Conservation (phyloP, 2,113 vertebrate species). For the Gopherus flavomarginatus region DNA sequence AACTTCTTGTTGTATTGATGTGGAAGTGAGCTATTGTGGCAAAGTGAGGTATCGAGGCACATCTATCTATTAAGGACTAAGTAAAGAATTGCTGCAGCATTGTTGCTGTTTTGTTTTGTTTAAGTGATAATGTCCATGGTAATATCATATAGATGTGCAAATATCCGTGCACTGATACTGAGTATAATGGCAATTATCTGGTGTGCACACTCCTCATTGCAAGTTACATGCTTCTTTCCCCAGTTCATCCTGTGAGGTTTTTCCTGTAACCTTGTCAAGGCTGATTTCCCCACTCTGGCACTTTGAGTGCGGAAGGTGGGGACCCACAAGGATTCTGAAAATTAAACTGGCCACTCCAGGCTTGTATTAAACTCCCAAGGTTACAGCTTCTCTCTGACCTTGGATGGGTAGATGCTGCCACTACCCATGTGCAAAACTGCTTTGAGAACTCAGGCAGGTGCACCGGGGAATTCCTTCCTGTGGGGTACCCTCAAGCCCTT, state of each 20-base stretch:
- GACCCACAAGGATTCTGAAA: no score
- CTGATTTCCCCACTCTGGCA: no score
- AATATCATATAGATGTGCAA: neutral
- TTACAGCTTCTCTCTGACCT: no score
- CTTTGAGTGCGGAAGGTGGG: no score
- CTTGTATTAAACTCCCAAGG: no score
- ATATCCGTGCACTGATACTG: neutral
- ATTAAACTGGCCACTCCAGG: no score
- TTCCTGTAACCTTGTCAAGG: neutral
- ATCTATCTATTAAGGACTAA: neutral
- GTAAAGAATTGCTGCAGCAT: neutral
- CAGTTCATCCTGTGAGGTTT: conserved; percentile 38
- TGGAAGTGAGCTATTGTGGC: neutral
- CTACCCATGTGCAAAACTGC: no score
- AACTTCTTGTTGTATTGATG: neutral
- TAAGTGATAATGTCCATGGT: neutral
- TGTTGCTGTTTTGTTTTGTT: neutral
- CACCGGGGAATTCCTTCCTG: no score
- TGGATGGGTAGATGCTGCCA: no score
- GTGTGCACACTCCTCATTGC: neutral
- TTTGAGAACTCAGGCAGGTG: no score
- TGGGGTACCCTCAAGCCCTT: no score
- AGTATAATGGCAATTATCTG: neutral
- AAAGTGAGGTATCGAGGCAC: neutral
- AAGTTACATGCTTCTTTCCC: conserved; percentile 15